Percentiles rank a stretch among this genome's conserved stretches.
phyloP scores from a whole-genome alignment of 2,888 invertebrate genomes.

The Elgonia sp. region DNA sequence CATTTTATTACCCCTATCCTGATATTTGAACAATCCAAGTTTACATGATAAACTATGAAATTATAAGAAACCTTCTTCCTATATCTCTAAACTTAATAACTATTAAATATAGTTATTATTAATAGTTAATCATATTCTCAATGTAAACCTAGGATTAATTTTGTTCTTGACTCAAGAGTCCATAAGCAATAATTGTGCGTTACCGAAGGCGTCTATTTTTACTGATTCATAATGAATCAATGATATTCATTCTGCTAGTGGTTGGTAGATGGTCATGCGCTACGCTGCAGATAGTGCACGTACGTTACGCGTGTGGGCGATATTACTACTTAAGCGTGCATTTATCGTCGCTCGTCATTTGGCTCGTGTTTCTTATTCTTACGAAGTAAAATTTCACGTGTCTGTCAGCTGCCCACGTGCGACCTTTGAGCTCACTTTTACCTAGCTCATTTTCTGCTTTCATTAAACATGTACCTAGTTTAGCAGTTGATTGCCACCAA shows the following conservation, averaged over 20 bases:
- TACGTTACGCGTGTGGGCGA: constrained; percentile 36
- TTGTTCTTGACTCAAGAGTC: neutral
- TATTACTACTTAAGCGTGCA: constrained; percentile 21
- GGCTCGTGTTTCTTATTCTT: constrained; percentile 18
- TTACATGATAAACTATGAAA: no score
- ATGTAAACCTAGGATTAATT: no score
- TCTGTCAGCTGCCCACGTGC: constrained; percentile 45
- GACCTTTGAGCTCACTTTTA: constrained; percentile 57
- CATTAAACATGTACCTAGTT: constrained; percentile 33
- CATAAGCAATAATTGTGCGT: neutral
- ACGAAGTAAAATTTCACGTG: constrained; percentile 44
- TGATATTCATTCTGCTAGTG: neutral
- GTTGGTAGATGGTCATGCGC: neutral
- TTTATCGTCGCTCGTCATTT: constrained; percentile 15
- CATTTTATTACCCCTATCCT: no score
- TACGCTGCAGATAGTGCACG: neutral
- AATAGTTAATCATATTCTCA: no score
- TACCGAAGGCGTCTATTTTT: neutral
- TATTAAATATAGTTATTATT: no score
- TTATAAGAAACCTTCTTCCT: no score
- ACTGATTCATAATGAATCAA: constrained; percentile 1
- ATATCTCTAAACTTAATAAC: no score
- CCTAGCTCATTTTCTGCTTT: constrained; percentile 31
- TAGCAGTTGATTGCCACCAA: constrained; percentile 17
- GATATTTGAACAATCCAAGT: no score